Evolutionary conservation across 2,113 vertebrate species (phyloP), one percentile per base, ranked within the genome.

Genomic region (Oreochromis aureus): DNA sequence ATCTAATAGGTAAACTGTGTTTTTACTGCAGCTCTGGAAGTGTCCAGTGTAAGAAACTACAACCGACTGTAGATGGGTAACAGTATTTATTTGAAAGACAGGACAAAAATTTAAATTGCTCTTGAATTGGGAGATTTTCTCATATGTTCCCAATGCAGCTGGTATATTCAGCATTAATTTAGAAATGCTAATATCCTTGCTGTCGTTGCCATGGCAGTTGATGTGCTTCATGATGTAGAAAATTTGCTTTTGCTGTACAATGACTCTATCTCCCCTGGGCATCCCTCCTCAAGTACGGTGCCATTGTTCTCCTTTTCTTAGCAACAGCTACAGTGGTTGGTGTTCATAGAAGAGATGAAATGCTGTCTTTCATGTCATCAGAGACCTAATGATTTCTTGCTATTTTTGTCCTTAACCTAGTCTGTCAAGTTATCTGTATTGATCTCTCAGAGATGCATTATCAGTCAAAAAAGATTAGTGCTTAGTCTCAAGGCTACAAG

Each of bases 281-380:
- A 19, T 61, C 24, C 22, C 48, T 30, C 19, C 2, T 89, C 59
- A 82, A 80, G 83, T 86, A 63, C 19, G 6, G 7, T 85, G 48
- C 87, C 4, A 34, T 13, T 44, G 51, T 63, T 84, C 44, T 73
- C 55, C 46, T 86, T 76, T 87, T 56, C 55, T 81, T 78, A 24
- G 24, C 66, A 84, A 9, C 66, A 81, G 76, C 83, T 82, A 81
- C 36, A 18, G 32, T 73, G 36, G 59, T 71, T 88, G 80, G 27
- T 85, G 84, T 61, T 93, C 84, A 83, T 90, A 61, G 80, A 83
- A 18, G 58, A 89, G 44, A 79, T 81, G 69, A 93, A 91, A 92
- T 78, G 73, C n/a, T 44, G 46, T 86, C 80, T 85, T 76, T 76
- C 27, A 71, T 41, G 3, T 92, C 80, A 82, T 87, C 44, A 41